Evolutionary conservation across 2,888 invertebrate species (phyloP).

Genomic region (Microchrysa polita): DNA sequence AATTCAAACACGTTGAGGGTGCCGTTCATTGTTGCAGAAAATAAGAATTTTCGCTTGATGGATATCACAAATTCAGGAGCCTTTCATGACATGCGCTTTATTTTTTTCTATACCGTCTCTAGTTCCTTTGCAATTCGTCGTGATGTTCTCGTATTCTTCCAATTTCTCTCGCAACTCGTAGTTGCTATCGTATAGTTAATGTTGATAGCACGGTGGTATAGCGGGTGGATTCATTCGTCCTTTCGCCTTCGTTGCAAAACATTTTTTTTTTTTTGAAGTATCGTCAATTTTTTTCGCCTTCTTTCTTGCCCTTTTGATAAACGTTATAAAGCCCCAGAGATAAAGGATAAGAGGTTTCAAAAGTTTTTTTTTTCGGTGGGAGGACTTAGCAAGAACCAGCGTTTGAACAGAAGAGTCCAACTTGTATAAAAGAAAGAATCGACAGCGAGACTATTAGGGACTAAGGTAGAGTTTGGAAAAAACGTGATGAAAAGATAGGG

Average conservation of each 20-base stretch:
- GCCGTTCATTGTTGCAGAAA: slow-evolving; percentile 58
- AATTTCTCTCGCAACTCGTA: slow-evolving; percentile 7
- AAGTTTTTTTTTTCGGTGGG: slow-evolving; percentile 10
- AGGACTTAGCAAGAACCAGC: background rate
- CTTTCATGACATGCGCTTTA: slow-evolving; percentile 54
- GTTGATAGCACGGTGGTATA: too few species aligned
- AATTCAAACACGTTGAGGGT: slow-evolving; percentile 55
- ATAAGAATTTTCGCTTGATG: slow-evolving; percentile 58
- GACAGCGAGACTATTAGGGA: background rate
- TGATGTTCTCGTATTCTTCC: slow-evolving; percentile 28
- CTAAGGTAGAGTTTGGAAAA: background rate
- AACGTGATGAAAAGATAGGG: slow-evolving; percentile 26
- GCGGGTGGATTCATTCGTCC: slow-evolving; percentile 18
- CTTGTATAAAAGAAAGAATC: too few species aligned
- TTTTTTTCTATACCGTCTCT: slow-evolving; percentile 41
- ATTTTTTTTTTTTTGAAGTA: background rate
- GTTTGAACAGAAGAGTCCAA: background rate
- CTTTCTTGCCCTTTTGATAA: slow-evolving; percentile 29
- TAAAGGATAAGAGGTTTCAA: slow-evolving; percentile 36
- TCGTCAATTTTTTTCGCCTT: slow-evolving; percentile 1
- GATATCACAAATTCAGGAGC: slow-evolving; percentile 54
- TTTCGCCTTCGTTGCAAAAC: slow-evolving; percentile 22
- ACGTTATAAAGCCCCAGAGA: slow-evolving; percentile 39
- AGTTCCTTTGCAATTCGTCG: slow-evolving; percentile 24
- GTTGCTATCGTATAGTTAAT: slow-evolving; percentile 31